Percentiles rank a stretch among this genome's conserved stretches.
Conservation (phyloP, 2,113 vertebrate species). For the Pseudorectes ferrugineus region DNA sequence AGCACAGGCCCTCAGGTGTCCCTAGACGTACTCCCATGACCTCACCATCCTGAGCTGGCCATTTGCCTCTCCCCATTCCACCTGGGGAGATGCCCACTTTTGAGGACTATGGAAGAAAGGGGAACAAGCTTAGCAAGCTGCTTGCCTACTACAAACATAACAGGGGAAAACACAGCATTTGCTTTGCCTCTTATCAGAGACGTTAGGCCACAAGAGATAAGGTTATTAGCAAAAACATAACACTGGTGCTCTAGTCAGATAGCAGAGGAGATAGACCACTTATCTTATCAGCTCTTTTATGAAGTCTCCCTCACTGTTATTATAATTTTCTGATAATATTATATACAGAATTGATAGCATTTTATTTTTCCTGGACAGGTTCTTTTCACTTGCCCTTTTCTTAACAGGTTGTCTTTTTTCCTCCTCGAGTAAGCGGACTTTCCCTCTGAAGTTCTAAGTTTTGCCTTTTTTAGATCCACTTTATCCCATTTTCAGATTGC, state of each 20-base stretch:
- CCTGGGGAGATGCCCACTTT: not conserved
- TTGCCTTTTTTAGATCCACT: not conserved
- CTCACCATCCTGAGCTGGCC: not conserved
- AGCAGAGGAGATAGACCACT: not conserved
- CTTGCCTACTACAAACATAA: not conserved
- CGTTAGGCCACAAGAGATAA: constrained; percentile 48
- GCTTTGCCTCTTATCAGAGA: constrained; percentile 37
- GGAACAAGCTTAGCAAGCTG: not conserved
- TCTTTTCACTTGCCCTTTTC: constrained; percentile 24
- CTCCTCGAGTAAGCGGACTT: not conserved
- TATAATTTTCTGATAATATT: constrained; percentile 54
- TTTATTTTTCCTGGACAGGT: constrained; percentile 3
- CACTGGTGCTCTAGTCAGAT: constrained; percentile 22
- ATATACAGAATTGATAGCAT: not conserved
- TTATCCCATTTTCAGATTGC: not conserved
- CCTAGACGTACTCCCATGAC: accelerated
- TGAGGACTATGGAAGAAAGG: not conserved
- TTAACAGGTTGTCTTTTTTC: not conserved
- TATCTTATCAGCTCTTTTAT: constrained; percentile 53
- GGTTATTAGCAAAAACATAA: constrained; percentile 41
- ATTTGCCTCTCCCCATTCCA: not conserved
- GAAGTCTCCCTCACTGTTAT: not conserved
- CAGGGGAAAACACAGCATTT: not conserved
- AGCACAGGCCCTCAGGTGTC: not conserved
- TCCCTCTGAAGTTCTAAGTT: not conserved